These are phyloP conservation scores for Acrocera orbiculus DNA, from an alignment of 2,888 invertebrate genomes.

Conservation along the genomic window DNA sequence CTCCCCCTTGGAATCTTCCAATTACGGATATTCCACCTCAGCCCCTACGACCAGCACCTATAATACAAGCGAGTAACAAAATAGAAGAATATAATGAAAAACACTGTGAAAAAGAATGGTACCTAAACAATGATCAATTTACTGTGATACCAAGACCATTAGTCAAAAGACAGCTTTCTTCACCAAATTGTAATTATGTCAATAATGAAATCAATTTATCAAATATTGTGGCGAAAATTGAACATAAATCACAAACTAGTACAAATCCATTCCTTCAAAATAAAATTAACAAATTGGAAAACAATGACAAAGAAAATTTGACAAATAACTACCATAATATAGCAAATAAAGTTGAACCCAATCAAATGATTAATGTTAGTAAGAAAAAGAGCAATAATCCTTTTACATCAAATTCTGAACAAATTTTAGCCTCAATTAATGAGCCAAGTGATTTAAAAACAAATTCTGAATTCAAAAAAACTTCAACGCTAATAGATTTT, in stretches of 20 bases:
- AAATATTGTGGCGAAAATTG: constrained; percentile 10
- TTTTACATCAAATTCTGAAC: constrained; percentile 9
- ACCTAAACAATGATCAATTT: constrained; percentile 19
- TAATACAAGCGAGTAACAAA: constrained; percentile 9
- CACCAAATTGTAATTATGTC: constrained; percentile 4
- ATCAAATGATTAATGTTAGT: constrained; percentile 1
- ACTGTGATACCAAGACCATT: constrained; percentile 27
- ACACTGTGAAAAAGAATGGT: constrained; percentile 6
- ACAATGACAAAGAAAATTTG: too few relatives aligned
- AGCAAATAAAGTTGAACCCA: background rate
- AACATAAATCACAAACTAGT: constrained; percentile 10
- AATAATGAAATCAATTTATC: constrained; percentile 12
- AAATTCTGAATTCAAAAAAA: too few relatives aligned
- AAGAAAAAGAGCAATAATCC: constrained; percentile 8
- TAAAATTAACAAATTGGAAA: too few relatives aligned
- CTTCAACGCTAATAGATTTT: too few relatives aligned
- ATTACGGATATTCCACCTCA: constrained; percentile 42
- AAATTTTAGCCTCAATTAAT: too few relatives aligned
- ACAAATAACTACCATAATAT: background rate
- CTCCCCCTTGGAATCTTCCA: constrained; percentile 28
- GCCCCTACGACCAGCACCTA: constrained; percentile 43
- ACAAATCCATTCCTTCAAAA: constrained; percentile 17
- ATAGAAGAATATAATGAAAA: constrained; percentile 7
- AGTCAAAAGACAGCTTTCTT: constrained; percentile 21
- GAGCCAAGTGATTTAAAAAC: too few relatives aligned